phyloP scores from a whole-genome alignment of 2,113 vertebrate species.

The Sinosuthora webbiana region DNA sequence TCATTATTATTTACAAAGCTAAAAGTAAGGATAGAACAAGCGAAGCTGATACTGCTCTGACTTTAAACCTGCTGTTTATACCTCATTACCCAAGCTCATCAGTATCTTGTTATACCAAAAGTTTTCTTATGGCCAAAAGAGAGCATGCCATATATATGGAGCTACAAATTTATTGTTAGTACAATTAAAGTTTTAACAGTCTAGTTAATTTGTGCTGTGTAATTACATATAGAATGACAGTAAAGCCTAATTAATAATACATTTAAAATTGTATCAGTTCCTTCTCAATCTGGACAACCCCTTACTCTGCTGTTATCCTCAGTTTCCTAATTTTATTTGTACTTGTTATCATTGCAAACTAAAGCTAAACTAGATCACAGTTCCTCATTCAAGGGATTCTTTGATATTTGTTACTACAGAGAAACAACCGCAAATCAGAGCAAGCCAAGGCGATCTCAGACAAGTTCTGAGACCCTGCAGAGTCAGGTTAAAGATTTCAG shows the following conservation, averaged over 20 bases:
- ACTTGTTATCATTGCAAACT: background rate
- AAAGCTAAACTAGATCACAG: background rate
- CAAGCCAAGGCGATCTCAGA: background rate
- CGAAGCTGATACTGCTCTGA: background rate
- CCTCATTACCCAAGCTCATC: background rate
- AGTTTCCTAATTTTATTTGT: background rate
- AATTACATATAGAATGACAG: background rate
- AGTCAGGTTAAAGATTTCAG: background rate
- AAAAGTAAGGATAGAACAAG: background rate
- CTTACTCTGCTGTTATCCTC: background rate
- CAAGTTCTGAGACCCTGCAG: background rate
- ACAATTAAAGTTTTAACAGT: background rate
- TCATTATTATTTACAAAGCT: background rate
- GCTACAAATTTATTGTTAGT: background rate
- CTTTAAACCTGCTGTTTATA: background rate
- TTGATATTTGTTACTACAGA: background rate
- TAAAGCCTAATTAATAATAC: background rate
- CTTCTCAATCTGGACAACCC: fast-evolving
- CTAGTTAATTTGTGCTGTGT: background rate
- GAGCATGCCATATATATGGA: background rate
- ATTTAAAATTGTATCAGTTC: background rate
- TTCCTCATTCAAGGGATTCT: background rate
- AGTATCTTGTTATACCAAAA: background rate
- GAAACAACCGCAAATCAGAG: background rate
- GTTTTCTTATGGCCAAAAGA: background rate